Conservation (phyloP, 2,888 invertebrate genomes). For the Synergus itoensis region DNA sequence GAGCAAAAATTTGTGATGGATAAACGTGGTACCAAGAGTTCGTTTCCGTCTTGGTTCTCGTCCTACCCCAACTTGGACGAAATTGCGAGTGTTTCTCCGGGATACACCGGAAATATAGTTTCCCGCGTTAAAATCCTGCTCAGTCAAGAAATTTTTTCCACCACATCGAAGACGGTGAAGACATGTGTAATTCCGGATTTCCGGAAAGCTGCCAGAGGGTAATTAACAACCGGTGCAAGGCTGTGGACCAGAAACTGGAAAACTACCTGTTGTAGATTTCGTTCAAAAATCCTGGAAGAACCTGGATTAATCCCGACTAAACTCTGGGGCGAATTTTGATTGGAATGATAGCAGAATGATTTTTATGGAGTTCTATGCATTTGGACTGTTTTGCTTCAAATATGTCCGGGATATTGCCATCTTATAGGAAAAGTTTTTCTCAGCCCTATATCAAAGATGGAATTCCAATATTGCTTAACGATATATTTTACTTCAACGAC, state of each 20-base stretch:
- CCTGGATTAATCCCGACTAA: background rate
- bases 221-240: slow-evolving; percentile 10
- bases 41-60: background rate
- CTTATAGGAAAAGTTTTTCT: slow-evolving; percentile 22
- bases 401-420: background rate
- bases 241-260: background rate
- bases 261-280: background rate
- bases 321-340: background rate
- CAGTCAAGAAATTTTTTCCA: background rate
- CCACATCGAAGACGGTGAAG: background rate
- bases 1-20: slow-evolving; percentile 9
- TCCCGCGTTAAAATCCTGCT: background rate
- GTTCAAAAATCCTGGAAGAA: background rate
- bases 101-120: background rate
- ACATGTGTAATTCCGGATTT: background rate
- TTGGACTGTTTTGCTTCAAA: background rate
- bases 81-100: background rate
- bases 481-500: slow-evolving; percentile 34
- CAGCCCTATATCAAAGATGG: slow-evolving; percentile 15
- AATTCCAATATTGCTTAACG: slow-evolving; percentile 33
- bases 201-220: background rate
- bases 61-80: background rate
- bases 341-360: background rate
- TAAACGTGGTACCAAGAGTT: background rate
- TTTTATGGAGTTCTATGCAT: background rate